phyloP scores from a whole-genome alignment of 1,140 invertebrate genomes.

The Choristoneura fumiferana region DNA sequence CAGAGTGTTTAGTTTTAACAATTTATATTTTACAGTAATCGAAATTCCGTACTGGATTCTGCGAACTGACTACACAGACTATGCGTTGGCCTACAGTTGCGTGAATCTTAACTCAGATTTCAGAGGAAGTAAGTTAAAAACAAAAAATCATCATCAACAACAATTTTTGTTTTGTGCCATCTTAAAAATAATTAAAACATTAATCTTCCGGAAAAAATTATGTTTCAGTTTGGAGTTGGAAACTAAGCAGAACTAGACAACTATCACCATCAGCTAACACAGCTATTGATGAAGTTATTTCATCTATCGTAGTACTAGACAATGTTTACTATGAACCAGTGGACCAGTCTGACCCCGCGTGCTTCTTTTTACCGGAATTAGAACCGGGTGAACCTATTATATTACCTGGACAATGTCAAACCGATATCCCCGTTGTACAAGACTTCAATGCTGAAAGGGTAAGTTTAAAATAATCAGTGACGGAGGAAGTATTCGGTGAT shows the following conservation, averaged over 20 bases:
- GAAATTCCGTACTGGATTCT: constrained; percentile 51
- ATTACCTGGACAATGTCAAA: constrained; percentile 53
- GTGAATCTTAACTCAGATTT: constrained; percentile 39
- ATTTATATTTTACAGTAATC: constrained; percentile 34
- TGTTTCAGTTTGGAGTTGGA: constrained; percentile 51
- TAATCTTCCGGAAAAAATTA: neutral
- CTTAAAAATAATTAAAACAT: too few relatives aligned
- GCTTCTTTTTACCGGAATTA: constrained; percentile 55
- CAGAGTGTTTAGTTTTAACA: neutral
- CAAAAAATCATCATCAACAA: too few relatives aligned
- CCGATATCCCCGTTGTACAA: constrained; percentile 39
- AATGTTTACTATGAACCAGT: constrained; percentile 39
- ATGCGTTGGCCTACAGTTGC: constrained; percentile 58
- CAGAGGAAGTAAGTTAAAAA: constrained; percentile 32
- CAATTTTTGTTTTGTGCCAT: constrained; percentile 24
- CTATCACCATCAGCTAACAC: constrained; percentile 28
- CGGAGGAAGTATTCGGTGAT: too few relatives aligned
- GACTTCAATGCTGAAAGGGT: constrained; percentile 50
- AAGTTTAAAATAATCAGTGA: constrained; percentile 11
- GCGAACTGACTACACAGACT: constrained; percentile 44
- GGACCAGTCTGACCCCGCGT: constrained; percentile 41
- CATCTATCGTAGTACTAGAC: constrained; percentile 34
- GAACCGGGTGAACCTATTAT: constrained; percentile 41
- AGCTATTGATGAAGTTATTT: constrained; percentile 36
- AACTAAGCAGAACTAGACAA: constrained; percentile 44